Percentiles rank a stretch among this genome's conserved stretches.
Evolutionary conservation across 2,888 invertebrate genomes (phyloP).

Genomic region (Drosophila hamatofila): DNA sequence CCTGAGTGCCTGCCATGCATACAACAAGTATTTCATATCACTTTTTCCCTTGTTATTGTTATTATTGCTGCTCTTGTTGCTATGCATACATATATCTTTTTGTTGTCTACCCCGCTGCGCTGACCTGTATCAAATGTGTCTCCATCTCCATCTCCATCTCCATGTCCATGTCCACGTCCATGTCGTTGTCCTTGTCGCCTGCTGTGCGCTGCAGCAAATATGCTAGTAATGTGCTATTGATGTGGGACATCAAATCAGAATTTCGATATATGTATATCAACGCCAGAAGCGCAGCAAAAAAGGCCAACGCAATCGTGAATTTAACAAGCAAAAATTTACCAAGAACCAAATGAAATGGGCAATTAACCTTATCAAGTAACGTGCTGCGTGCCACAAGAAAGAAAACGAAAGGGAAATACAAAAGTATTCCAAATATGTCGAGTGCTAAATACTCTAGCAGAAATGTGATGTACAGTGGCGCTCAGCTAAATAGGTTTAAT

Average conservation of each 20-base stretch:
- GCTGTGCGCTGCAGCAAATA: constrained; percentile 48
- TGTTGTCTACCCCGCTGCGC: constrained; percentile 29
- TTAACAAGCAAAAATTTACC: constrained; percentile 48
- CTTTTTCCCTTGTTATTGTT: not conserved
- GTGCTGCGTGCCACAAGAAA: constrained; percentile 30
- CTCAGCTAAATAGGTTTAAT: not conserved
- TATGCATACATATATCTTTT: not conserved
- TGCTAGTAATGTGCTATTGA: constrained; percentile 47
- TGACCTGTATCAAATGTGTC: constrained; percentile 58
- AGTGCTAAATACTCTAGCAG: not conserved
- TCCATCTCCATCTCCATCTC: constrained; percentile 6
- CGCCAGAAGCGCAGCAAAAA: constrained; percentile 25
- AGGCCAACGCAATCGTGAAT: constrained; percentile 42
- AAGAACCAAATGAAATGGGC: constrained; percentile 61
- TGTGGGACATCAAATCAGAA: constrained; percentile 51
- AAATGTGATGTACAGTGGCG: not conserved
- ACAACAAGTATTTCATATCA: constrained; percentile 39
- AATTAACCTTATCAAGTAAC: constrained; percentile 78
- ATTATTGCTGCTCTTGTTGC: not conserved
- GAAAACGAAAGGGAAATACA: not conserved
- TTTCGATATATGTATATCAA: constrained; percentile 51
- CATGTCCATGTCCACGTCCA: not conserved
- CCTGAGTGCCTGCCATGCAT: constrained; percentile 27
- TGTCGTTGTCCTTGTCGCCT: constrained; percentile 42
- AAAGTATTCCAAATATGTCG: not conserved